Conservation (phyloP, 2,113 vertebrate species). For the Austrofundulus limnaeus region DNA sequence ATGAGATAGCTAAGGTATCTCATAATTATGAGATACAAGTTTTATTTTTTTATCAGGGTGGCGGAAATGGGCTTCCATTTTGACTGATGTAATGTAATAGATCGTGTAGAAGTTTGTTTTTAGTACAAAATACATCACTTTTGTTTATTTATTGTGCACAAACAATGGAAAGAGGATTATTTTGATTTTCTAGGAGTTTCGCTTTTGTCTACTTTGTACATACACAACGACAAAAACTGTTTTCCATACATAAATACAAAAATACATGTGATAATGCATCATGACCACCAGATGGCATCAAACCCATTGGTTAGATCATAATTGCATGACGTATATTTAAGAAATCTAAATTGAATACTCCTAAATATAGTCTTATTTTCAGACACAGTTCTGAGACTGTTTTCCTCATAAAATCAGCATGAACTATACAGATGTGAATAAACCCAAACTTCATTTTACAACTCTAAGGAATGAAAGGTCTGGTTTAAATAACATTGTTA, state of each 20-base stretch:
- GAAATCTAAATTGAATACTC: neutral
- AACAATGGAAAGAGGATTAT: neutral
- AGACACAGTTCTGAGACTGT: neutral
- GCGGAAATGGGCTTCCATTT: no score
- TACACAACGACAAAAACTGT: neutral
- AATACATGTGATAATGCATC: neutral
- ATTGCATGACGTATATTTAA: no score
- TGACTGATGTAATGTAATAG: neutral
- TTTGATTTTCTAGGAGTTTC: conserved; percentile 9
- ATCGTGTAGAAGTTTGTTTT: neutral
- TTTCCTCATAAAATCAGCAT: neutral
- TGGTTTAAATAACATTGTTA: no score
- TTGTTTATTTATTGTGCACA: neutral
- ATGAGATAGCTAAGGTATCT: no score
- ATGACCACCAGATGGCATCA: conserved; percentile 36
- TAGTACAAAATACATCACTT: neutral
- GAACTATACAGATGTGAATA: no score
- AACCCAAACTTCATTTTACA: no score
- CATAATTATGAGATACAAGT: no score
- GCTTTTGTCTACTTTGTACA: neutral
- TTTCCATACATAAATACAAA: neutral
- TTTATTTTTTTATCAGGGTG: no score
- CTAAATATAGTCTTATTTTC: neutral
- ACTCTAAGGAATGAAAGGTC: no score
- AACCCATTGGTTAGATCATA: neutral